Conservation (phyloP, 2,888 invertebrate genomes). For the Chirona hameri region DNA sequence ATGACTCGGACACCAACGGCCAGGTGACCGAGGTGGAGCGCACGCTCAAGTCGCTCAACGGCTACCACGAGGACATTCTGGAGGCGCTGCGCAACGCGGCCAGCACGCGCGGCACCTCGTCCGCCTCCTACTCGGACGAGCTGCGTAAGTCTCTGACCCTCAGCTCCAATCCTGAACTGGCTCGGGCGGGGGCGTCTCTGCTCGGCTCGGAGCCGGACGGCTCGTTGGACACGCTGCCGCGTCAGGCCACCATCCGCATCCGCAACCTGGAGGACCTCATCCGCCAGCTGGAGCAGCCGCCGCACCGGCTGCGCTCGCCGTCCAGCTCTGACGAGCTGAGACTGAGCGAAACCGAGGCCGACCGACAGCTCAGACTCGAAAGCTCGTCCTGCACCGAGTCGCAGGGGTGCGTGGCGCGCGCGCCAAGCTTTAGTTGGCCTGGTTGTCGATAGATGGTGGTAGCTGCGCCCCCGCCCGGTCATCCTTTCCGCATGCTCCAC, state of each 20-base stretch:
- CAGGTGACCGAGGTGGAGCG: slow-evolving; percentile 57
- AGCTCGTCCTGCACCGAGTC: slow-evolving; percentile 42
- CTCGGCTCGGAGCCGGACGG: slow-evolving; percentile 38
- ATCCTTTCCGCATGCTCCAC: slow-evolving; percentile 28
- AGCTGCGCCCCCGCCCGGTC: slow-evolving; percentile 30
- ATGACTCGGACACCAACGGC: slow-evolving; percentile 49
- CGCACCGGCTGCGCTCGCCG: slow-evolving; percentile 42
- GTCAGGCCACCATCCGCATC: slow-evolving; percentile 77
- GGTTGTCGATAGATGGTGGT: slow-evolving; percentile 27
- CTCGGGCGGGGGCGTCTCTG: slow-evolving; percentile 39
- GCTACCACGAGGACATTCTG: slow-evolving; percentile 87
- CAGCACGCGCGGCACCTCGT: slow-evolving; percentile 53
- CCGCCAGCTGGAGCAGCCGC: slow-evolving; percentile 50
- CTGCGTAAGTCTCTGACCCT: slow-evolving; percentile 58
- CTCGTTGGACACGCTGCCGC: slow-evolving; percentile 66
- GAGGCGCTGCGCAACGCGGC: slow-evolving; percentile 84
- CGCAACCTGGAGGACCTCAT: slow-evolving; percentile 87
- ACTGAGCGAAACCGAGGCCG: slow-evolving; percentile 44
- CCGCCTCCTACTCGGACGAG: slow-evolving; percentile 64
- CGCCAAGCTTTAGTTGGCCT: slow-evolving; percentile 12
- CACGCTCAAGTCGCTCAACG: slow-evolving; percentile 81
- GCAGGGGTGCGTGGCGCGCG: slow-evolving; percentile 39
- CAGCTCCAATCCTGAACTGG: slow-evolving; percentile 45
- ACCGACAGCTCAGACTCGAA: slow-evolving; percentile 43
- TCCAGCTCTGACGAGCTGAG: slow-evolving; percentile 44